Conservation (phyloP, 2,113 vertebrate genomes). For the Coturnix japonica region DNA sequence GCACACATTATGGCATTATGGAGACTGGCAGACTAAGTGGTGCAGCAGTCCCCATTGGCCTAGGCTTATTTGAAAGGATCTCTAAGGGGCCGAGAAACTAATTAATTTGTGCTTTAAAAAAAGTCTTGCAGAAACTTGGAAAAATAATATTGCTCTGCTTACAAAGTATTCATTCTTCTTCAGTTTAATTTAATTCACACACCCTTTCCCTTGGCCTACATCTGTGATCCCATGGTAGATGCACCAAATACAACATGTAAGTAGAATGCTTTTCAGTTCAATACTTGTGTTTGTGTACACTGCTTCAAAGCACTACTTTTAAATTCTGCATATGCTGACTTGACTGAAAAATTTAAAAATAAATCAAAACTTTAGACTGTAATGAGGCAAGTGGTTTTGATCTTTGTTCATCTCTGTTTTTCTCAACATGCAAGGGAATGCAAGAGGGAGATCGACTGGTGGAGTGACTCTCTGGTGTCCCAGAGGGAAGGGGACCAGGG, state of each 20-base stretch:
- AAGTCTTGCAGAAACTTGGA: conserved; percentile 3
- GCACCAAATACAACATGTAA: not conserved
- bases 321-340: not conserved
- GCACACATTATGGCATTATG: not conserved
- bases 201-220: not conserved
- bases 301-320: not conserved
- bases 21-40: not conserved
- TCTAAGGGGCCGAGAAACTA: not conserved
- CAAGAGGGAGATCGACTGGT: too few relatives aligned
- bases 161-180: not conserved
- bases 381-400: not conserved
- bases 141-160: not conserved
- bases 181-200: not conserved
- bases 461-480: too few relatives aligned
- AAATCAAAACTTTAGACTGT: not conserved
- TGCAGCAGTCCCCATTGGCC: not conserved
- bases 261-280: not conserved
- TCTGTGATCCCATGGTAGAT: not conserved
- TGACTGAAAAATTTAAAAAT: not conserved
- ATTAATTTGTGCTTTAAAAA: conserved; percentile 24
- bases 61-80: not conserved
- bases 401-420: not conserved
- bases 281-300: not conserved
- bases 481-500: too few relatives aligned
- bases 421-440: not conserved